Conservation (phyloP, 2,113 vertebrate genomes). For the Megaceryle maxima region DNA sequence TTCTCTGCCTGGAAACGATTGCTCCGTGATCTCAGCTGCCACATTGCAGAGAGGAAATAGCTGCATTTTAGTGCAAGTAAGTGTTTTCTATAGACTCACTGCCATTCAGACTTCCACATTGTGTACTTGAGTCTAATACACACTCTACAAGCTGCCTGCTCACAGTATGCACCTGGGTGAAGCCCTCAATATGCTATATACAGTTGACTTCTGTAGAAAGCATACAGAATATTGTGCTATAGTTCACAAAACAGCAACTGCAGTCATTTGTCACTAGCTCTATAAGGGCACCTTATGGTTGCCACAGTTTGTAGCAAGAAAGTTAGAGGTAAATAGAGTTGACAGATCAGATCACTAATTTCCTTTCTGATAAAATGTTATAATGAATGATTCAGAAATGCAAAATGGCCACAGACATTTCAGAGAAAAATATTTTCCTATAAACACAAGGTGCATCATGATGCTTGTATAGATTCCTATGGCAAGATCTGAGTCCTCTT, state of each 20-base stretch:
- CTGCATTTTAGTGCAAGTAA: not conserved
- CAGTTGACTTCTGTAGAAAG: not conserved
- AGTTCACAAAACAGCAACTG: not conserved
- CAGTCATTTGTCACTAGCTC: not conserved
- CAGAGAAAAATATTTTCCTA: not conserved
- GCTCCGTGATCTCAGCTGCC: constrained; percentile 38
- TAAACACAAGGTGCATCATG: not conserved
- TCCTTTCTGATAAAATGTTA: not conserved
- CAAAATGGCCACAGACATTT: not conserved
- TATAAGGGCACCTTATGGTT: not conserved
- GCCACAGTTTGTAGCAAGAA: not conserved
- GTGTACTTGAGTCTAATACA: not conserved
- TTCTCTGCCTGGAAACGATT: constrained; percentile 32
- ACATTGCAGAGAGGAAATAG: not conserved
- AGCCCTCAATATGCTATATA: not conserved
- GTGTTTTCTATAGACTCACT: not conserved
- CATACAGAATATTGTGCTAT: not conserved
- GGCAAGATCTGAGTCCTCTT: not conserved
- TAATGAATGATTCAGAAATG: not conserved
- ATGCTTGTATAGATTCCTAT: not conserved
- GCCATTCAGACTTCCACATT: not conserved
- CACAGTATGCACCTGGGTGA: not conserved
- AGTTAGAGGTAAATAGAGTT: not conserved
- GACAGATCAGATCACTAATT: not conserved
- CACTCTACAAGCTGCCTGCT: not conserved